Percentiles rank a stretch among this genome's conserved stretches.
phyloP scores from a whole-genome alignment of 2,797 vertebrate species.

The Ceyx erithaca region DNA sequence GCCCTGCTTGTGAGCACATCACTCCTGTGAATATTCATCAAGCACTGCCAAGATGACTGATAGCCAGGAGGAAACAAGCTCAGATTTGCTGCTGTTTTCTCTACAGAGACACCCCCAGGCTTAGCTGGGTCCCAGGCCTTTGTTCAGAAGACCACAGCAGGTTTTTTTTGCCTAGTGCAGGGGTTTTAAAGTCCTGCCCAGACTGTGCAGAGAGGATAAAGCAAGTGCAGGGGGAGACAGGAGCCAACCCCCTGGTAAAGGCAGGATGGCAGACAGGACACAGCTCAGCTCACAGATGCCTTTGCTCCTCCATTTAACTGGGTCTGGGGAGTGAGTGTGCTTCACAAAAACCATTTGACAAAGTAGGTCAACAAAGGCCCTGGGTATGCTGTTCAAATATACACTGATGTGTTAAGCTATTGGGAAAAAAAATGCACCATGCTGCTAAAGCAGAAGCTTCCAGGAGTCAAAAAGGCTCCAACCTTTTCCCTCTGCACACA shows the following conservation, averaged over 20 bases:
- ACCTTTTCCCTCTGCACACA: neutral
- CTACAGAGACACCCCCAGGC: neutral
- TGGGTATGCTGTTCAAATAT: neutral
- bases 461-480: neutral
- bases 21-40: conserved; percentile 9
- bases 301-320: neutral
- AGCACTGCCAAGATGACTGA: conserved; percentile 3
- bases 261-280: neutral
- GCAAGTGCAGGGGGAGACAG: neutral
- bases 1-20: neutral
- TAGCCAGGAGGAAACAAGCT: conserved; percentile 3
- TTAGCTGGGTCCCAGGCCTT: neutral
- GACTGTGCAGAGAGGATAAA: fast-evolving
- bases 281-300: neutral
- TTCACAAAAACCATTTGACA: neutral
- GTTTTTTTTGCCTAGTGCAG: neutral
- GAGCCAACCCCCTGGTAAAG: neutral
- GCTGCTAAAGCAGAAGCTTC: neutral
- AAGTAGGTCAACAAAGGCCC: neutral
- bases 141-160: neutral
- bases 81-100: neutral
- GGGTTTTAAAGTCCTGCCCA: neutral
- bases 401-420: neutral
- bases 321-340: neutral
- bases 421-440: neutral